These are phyloP conservation scores for Pygmarrhopalites habei DNA, from an alignment of 1,140 invertebrate genomes.

Conservation along the genomic window DNA sequence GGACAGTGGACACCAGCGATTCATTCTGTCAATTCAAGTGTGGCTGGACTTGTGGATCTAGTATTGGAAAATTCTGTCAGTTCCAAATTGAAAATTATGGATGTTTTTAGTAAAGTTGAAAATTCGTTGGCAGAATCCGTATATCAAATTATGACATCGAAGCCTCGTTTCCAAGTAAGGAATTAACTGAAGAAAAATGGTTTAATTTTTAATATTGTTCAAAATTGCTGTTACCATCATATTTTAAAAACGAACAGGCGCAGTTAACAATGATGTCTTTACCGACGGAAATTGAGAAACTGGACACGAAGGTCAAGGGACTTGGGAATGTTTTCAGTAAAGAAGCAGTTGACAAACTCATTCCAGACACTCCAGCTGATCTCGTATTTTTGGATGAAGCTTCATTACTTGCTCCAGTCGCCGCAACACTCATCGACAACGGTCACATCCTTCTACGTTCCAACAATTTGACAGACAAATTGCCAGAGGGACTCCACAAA, in stretches of 20 bases:
- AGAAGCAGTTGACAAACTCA: slow-evolving; percentile 12
- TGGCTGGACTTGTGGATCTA: slow-evolving; percentile 51
- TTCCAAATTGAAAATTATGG: slow-evolving; percentile 66
- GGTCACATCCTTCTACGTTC: slow-evolving; percentile 10
- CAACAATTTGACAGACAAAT: not conserved
- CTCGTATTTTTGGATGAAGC: slow-evolving; percentile 15
- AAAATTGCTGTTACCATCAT: not conserved
- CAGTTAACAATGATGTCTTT: slow-evolving; percentile 10
- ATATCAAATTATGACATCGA: slow-evolving; percentile 1
- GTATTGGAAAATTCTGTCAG: slow-evolving; percentile 68
- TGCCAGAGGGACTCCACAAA: too few relatives aligned
- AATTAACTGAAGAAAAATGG: not conserved
- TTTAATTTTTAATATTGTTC: not conserved
- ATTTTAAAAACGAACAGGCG: slow-evolving; percentile 1
- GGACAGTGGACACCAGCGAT: not conserved
- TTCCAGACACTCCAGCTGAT: slow-evolving; percentile 9
- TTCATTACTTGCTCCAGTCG: slow-evolving; percentile 6
- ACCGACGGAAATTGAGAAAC: not conserved
- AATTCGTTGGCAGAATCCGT: not conserved
- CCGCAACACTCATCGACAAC: slow-evolving; percentile 4
- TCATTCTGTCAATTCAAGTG: not conserved
- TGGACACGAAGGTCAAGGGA: not conserved
- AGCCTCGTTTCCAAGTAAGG: slow-evolving; percentile 11
- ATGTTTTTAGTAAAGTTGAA: slow-evolving; percentile 51
- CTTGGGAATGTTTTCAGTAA: slow-evolving; percentile 7